These are phyloP conservation scores for Diaprepes abbreviatus DNA, from an alignment of 2,888 invertebrate species.

Conservation along the genomic window DNA sequence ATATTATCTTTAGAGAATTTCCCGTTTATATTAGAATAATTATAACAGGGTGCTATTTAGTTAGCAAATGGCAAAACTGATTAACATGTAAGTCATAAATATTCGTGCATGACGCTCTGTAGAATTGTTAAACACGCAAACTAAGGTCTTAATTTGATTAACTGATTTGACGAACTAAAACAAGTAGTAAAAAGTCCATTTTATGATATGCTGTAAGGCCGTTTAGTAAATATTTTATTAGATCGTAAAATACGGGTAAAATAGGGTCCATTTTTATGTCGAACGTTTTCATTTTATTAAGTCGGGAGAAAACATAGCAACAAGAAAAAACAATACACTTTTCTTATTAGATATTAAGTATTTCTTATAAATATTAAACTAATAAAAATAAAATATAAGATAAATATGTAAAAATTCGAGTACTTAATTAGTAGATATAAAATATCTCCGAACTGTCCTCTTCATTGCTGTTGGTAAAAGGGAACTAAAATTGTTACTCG, in stretches of 20 bases:
- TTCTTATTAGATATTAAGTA: neutral
- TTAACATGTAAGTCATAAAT: slow-evolving; percentile 59
- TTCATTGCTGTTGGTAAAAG: no score
- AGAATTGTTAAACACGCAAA: slow-evolving; percentile 41
- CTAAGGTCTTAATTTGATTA: slow-evolving; percentile 39
- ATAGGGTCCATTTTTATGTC: slow-evolving; percentile 17
- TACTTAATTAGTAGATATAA: no score
- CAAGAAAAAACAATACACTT: neutral
- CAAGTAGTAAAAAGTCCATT: slow-evolving; percentile 38
- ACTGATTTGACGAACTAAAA: slow-evolving; percentile 36
- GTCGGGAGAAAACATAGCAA: neutral
- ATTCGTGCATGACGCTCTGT: slow-evolving; percentile 45
- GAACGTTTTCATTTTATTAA: slow-evolving; percentile 18
- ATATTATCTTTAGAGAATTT: neutral
- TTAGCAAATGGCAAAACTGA: slow-evolving; percentile 57
- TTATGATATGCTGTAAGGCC: slow-evolving; percentile 17
- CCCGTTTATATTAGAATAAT: slow-evolving; percentile 40
- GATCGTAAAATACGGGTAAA: slow-evolving; percentile 23
- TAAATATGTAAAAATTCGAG: no score
- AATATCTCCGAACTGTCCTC: no score
- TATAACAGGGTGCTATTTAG: slow-evolving; percentile 57
- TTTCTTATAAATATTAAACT: no score
- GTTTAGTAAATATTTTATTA: slow-evolving; percentile 35
- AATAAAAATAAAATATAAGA: no score
- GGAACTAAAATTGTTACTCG: no score